Base-by-base conservation (phyloP, 2,888 invertebrate genomes). In the Oligia latruncula region DNA sequence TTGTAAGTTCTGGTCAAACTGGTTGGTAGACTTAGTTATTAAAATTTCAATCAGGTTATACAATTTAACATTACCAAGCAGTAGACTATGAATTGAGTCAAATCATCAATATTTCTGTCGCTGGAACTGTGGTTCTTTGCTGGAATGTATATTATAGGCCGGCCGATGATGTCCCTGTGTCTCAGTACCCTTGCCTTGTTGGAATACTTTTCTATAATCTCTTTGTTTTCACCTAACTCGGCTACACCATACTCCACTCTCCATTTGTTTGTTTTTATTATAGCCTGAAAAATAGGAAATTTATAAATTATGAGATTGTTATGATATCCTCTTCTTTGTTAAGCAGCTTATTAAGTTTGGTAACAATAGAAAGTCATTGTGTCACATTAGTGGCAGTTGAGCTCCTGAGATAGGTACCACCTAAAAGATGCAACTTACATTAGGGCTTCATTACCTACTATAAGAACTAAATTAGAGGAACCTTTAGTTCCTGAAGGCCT, bases 201-300 rank as follows among this genome's bases (percentile, higher is more conserved):
- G 81, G 97, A 93, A 93, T 98, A 97, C 81, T 97, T 97, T 86
- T 97, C 97, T 90, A 97, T 93, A n/a, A 97, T 90, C 74, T 96
- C 95, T 83, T 95, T 95, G 64, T 97, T 97, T 78, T 97, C 95
- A 49, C 94, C 97, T 60, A 98, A 93, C 17, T 96, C 95, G 43
- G 96, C 94, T 4, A 98, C 98, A 72, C 98, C 98, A 95, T 98
- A 98, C 87, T 98, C 98, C 73, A 96, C 96, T 84, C 98, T 97
- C 98, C 98, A 98, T 95, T 98, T 98, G 92, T 98, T 98, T 71
- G 98, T 98, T 96, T 98, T 98, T 82, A 98, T 93, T 90, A 98
- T 97, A 74, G 98, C 98, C 98, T 98, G 90, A 62, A 96, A 96
- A 72, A 77, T 29, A 71, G 4, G 13, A 17, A 58, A 66, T 75